These are phyloP conservation scores for Drosophila erecta DNA, from an alignment of 1,140 invertebrate genomes.

Conservation along the genomic window DNA sequence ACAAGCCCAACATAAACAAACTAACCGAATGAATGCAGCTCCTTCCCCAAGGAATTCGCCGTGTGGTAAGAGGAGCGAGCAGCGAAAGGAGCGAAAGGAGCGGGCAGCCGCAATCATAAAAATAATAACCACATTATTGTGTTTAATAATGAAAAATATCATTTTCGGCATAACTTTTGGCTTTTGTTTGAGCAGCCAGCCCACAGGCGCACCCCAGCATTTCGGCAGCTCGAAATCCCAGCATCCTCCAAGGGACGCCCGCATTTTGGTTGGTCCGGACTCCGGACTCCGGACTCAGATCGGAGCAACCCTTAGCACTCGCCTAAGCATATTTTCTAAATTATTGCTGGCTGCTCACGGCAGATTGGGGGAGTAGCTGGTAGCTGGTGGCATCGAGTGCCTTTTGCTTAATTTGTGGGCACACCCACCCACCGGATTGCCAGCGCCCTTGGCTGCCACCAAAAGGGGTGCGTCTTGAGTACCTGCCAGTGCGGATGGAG, in stretches of 20 bases:
- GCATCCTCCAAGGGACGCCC: conserved; percentile 47
- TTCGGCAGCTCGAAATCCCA: conserved; percentile 20
- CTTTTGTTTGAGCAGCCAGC: conserved; percentile 70
- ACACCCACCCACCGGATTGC: conserved; percentile 28
- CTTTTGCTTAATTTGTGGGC: conserved; percentile 79
- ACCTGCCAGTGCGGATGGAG: conserved; percentile 39
- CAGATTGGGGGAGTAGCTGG: conserved; percentile 27
- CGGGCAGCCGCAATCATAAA: conserved; percentile 76
- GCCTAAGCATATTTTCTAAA: conserved; percentile 81
- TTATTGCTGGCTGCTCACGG: conserved; percentile 62
- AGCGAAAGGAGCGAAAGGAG: conserved; percentile 11
- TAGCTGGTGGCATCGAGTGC: conserved; percentile 53
- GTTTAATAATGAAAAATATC: conserved; percentile 84
- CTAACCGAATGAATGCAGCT: conserved; percentile 79
- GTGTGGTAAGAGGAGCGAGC: background rate
- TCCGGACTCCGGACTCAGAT: background rate
- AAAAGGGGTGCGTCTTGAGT: conserved; percentile 75
- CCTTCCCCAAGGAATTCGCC: conserved; percentile 58
- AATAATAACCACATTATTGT: conserved; percentile 84
- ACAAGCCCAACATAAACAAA: conserved; percentile 82
- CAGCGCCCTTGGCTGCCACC: conserved; percentile 50
- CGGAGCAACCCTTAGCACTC: conserved; percentile 67
- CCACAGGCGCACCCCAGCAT: conserved; percentile 25
- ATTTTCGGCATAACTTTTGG: conserved; percentile 81
- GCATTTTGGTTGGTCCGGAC: conserved; percentile 69